Evolutionary conservation across 2,888 invertebrate genomes (phyloP).

Genomic region (Microchrysa polita): DNA sequence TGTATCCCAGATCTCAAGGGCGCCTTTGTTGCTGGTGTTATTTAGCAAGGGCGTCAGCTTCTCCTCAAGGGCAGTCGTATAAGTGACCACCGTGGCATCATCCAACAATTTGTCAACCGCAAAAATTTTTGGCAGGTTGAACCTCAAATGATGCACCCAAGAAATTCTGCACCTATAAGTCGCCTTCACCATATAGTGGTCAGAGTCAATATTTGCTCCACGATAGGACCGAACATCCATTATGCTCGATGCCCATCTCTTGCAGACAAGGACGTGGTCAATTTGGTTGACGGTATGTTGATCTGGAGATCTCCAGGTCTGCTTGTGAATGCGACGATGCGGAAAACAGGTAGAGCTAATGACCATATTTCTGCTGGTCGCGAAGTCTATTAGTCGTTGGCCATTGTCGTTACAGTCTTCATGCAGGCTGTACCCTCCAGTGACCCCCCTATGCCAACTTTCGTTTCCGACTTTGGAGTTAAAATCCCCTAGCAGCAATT

Average conservation of each 20-base stretch:
- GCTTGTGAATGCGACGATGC: slow-evolving; percentile 10
- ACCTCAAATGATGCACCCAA: not conserved
- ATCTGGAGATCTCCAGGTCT: slow-evolving; percentile 10
- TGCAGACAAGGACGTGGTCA: slow-evolving; percentile 10
- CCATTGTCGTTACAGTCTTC: too few relatives aligned
- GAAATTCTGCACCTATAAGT: not conserved
- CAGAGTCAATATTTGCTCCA: not conserved
- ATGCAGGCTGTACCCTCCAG: too few relatives aligned
- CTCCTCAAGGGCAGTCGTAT: not conserved
- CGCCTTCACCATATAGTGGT: slow-evolving; percentile 13
- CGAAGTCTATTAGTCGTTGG: slow-evolving; percentile 13
- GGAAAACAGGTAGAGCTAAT: slow-evolving; percentile 2
- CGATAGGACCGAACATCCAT: slow-evolving; percentile 6
- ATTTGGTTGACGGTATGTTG: not conserved
- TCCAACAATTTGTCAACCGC: not conserved
- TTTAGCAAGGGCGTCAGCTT: not conserved
- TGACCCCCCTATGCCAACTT: too few relatives aligned
- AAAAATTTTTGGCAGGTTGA: not conserved
- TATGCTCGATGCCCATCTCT: not conserved
- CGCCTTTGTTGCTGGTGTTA: not conserved
- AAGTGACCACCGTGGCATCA: not conserved
- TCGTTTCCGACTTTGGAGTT: too few relatives aligned
- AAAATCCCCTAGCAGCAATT: too few relatives aligned
- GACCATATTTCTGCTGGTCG: not conserved
- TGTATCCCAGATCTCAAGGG: not conserved